Percentiles rank a stretch among this genome's conserved stretches.
Evolutionary conservation across 1,140 invertebrate species (phyloP).

Genomic region (Venustaconcha ellipsiformis): DNA sequence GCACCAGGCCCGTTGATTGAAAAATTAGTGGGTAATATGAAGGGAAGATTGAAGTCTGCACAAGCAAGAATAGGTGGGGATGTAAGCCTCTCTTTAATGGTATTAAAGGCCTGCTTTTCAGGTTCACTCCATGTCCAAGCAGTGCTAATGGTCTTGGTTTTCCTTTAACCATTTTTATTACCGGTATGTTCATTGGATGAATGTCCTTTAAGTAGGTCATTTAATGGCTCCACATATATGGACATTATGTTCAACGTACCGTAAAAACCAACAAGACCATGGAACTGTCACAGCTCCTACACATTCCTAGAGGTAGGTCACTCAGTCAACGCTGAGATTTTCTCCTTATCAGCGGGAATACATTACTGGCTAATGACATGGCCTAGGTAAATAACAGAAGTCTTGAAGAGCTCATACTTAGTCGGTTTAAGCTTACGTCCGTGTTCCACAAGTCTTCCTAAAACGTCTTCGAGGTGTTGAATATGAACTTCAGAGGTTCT

Average conservation of each 20-base stretch:
- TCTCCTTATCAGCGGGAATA: constrained; percentile 40
- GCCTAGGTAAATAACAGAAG: constrained; percentile 36
- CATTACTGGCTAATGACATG: constrained; percentile 42
- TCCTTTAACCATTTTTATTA: constrained; percentile 18
- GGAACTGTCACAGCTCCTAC: constrained; percentile 44
- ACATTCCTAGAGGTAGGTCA: constrained; percentile 47
- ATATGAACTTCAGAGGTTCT: constrained; percentile 20
- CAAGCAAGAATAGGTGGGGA: constrained; percentile 35
- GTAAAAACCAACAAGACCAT: constrained; percentile 30
- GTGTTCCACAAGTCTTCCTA: constrained; percentile 9
- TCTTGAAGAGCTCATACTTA: constrained; percentile 61
- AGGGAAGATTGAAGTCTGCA: constrained; percentile 32
- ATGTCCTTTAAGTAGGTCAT: constrained; percentile 17
- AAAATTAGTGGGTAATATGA: constrained; percentile 42
- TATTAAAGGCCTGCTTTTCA: constrained; percentile 29
- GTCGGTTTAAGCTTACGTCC: constrained; percentile 15
- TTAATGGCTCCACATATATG: no score
- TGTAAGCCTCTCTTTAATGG: constrained; percentile 29
- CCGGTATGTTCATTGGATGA: not conserved
- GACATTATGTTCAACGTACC: constrained; percentile 41
- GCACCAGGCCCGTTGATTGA: constrained; percentile 40
- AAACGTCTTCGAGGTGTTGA: constrained; percentile 12
- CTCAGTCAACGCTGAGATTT: constrained; percentile 43
- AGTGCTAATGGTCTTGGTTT: constrained; percentile 25
- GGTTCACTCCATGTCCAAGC: constrained; percentile 7